Evolutionary conservation across 1,140 invertebrate species (phyloP).

Genomic region (Conopomorpha cramerella): DNA sequence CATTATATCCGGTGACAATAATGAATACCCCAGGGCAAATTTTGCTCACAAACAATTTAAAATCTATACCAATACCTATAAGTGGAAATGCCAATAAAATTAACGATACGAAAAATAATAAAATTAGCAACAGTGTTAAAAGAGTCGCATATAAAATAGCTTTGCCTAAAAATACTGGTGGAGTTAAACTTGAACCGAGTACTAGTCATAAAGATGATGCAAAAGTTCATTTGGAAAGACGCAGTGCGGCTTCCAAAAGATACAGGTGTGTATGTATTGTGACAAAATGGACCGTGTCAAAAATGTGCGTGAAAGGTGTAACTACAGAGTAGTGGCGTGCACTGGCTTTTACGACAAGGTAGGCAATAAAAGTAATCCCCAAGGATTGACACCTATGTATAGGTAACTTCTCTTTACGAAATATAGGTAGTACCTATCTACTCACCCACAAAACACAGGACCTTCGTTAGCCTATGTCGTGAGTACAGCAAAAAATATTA

Average conservation of each 20-base stretch:
- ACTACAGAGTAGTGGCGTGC: no score
- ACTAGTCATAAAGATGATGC: no score
- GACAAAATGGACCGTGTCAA: no score
- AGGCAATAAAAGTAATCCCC: no score
- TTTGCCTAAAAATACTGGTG: neutral
- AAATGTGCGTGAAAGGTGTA: no score
- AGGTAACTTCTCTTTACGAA: neutral
- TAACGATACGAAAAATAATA: neutral
- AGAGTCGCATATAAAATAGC: conserved; percentile 1
- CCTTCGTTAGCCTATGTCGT: no score
- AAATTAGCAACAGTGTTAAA: conserved; percentile 2
- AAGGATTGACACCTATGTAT: no score
- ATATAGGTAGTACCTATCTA: no score
- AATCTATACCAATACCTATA: neutral
- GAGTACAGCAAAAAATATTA: no score
- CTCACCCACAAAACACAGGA: neutral
- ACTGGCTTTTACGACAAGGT: no score
- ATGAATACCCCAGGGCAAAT: conserved; percentile 13
- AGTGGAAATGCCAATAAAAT: neutral
- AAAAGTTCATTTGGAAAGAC: conserved; percentile 12
- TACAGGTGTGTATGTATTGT: conserved; percentile 20
- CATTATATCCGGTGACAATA: conserved; percentile 32
- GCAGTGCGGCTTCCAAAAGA: conserved; percentile 34
- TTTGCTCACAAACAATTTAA: neutral
- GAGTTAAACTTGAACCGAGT: neutral